phyloP scores from a whole-genome alignment of 2,113 vertebrate species.

The Syngnathoides biaculeatus region DNA sequence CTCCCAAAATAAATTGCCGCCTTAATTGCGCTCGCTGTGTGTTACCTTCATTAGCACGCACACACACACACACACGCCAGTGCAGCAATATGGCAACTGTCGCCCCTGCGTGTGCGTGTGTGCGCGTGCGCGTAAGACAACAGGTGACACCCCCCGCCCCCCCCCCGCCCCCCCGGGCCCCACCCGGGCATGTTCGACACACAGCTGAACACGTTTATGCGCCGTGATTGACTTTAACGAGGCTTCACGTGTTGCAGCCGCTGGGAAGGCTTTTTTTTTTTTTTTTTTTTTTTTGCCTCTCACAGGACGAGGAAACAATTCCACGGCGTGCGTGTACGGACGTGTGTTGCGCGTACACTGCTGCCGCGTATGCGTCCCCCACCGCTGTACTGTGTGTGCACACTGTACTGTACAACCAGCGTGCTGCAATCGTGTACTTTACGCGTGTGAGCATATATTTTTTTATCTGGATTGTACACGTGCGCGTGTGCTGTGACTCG shows the following conservation, averaged over 20 bases:
- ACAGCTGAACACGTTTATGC: conserved; percentile 63
- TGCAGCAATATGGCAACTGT: background rate
- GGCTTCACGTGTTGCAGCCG: conserved; percentile 53
- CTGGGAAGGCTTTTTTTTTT: too few species aligned
- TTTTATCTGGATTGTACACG: too few species aligned
- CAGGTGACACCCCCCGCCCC: background rate
- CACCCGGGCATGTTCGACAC: conserved; percentile 33
- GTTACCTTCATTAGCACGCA: background rate
- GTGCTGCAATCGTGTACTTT: too few species aligned
- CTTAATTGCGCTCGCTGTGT: background rate
- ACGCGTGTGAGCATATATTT: too few species aligned
- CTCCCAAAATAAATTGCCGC: background rate
- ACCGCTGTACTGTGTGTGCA: background rate
- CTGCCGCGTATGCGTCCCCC: background rate
- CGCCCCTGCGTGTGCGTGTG: conserved; percentile 46
- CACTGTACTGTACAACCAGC: background rate
- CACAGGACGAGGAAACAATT: conserved; percentile 52
- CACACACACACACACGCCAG: background rate
- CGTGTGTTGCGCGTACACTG: background rate
- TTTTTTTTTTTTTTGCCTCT: too few species aligned
- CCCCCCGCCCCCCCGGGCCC: too few species aligned
- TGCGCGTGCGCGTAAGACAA: conserved; percentile 13
- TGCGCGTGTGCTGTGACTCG: too few species aligned
- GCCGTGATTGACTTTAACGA: conserved; percentile 64
- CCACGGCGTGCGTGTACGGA: conserved; percentile 7